Conservation (phyloP, 2,797 vertebrate species). For the Sandelia bainsii region DNA sequence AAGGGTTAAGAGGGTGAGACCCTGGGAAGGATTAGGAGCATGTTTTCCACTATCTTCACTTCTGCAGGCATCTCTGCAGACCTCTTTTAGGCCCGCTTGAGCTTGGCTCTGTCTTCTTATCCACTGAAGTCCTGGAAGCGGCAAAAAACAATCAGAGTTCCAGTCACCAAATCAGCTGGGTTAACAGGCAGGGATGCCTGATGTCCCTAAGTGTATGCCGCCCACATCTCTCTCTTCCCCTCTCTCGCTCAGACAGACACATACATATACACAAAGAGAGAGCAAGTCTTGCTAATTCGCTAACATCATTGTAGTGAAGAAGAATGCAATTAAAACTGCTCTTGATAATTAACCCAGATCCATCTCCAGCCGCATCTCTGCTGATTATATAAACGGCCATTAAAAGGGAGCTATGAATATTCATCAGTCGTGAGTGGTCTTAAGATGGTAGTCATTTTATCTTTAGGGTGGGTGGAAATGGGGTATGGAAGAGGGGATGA, state of each 20-base stretch:
- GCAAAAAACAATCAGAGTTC: slow-evolving; percentile 38
- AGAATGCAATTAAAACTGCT: slow-evolving; percentile 80
- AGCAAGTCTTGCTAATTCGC: slow-evolving; percentile 60
- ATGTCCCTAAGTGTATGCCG: slow-evolving; percentile 36
- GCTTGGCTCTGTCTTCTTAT: slow-evolving; percentile 65
- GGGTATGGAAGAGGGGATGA: slow-evolving; percentile 4
- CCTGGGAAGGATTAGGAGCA: slow-evolving; percentile 76
- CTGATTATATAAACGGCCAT: slow-evolving; percentile 79
- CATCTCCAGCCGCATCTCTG: slow-evolving; percentile 73
- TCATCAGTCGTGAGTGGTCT: slow-evolving; percentile 72
- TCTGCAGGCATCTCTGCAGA: slow-evolving; percentile 72
- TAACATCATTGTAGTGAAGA: slow-evolving; percentile 71
- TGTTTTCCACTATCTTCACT: slow-evolving; percentile 76
- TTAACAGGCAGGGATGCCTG: slow-evolving; percentile 47
- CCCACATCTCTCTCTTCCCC: slow-evolving; percentile 12
- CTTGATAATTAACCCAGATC: slow-evolving; percentile 81
- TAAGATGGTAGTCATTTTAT: slow-evolving; percentile 69
- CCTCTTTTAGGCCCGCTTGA: slow-evolving; percentile 45
- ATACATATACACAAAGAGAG: slow-evolving; percentile 23
- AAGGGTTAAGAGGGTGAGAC: slow-evolving; percentile 80
- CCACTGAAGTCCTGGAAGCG: slow-evolving; percentile 64
- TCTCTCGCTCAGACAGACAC: background rate
- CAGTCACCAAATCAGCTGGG: slow-evolving; percentile 46
- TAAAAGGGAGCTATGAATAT: slow-evolving; percentile 76
- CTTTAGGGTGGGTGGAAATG: slow-evolving; percentile 64